Percentiles rank a stretch among this genome's conserved stretches.
Evolutionary conservation across 1,140 invertebrate species (phyloP).

Genomic region (Ditylenchus dipsaci): DNA sequence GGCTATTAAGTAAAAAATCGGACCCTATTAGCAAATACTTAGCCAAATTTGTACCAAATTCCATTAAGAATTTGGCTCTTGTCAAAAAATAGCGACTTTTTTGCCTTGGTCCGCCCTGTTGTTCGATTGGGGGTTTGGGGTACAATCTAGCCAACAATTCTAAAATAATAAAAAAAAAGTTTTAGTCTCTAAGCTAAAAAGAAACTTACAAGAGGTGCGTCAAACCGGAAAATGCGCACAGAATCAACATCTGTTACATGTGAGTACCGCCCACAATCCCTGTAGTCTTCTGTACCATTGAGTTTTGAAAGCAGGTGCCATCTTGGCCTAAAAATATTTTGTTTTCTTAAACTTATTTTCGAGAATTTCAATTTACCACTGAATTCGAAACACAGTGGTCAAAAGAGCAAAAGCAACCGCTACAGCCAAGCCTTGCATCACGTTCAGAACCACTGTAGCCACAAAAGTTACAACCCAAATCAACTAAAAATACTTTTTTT

Average conservation of each 20-base stretch:
- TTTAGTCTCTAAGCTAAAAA: no score
- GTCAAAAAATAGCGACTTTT: no score
- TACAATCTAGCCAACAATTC: no score
- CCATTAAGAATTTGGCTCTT: no score
- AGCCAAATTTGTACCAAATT: no score
- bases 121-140: no score
- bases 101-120: no score
- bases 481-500: slow-evolving; percentile 10
- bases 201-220: slow-evolving; percentile 37
- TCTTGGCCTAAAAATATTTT: slow-evolving; percentile 29
- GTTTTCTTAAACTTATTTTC: slow-evolving; percentile 16
- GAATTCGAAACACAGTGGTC: slow-evolving; percentile 50
- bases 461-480: slow-evolving; percentile 50
- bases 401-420: slow-evolving; percentile 44
- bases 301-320: slow-evolving; percentile 38
- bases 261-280: slow-evolving; percentile 38
- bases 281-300: slow-evolving; percentile 48
- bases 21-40: no score
- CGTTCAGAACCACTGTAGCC: slow-evolving; percentile 43
- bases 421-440: slow-evolving; percentile 46
- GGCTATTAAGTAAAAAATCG: no score
- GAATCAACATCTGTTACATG: slow-evolving; percentile 31
- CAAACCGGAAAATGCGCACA: slow-evolving; percentile 43
- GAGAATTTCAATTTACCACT: slow-evolving; percentile 35
- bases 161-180: no score